Evolutionary conservation across 2,113 vertebrate species (phyloP), one percentile per base, ranked within the genome.

Genomic region (Prinia subflava): DNA sequence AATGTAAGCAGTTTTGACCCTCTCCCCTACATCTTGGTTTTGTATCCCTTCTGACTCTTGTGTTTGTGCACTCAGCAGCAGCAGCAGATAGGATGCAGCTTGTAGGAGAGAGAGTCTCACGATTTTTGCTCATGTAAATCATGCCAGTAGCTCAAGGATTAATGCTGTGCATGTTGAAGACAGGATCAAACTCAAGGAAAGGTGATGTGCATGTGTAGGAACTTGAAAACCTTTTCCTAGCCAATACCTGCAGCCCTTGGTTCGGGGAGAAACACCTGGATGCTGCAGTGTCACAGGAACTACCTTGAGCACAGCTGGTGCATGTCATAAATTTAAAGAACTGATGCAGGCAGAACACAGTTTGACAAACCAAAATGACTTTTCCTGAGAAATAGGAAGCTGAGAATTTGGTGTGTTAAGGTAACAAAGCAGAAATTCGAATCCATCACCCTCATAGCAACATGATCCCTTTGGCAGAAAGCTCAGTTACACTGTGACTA

Each of bases 361-460:
- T n/a, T 52, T 71, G 49, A 33, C n/a, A 90, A 62, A 88, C 8
- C 4, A 64, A 71, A 77, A 84, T 60, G 0, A 23, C 30, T 87
- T 85, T 60, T 63, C 35, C 37, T 68, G 44, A 90, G 64, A 83
- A 95, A 77, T 8, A 3, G 25, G 21, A 69, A 85, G n/a, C 41
- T 76, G 57, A 2, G 1, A 64, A 31, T 83, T 90, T 81, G 52
- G 24, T 6, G 2, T 14, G 10, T 27, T 92, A 24, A 83, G 55
- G 39, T 88, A 92, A 81, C 23, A 74, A 80, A 90, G 55, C 59
- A 83, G 59, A 37, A 71, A 31, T 59, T 91, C 31, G 77, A 78
- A 91, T 90, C 63, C 41, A 47, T 93, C 71, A 88, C 25, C 42
- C 55, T 86, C 49, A 46, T 0, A 74, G 49, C 67, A 95, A 74